Base-by-base conservation (phyloP, 2,113 vertebrate genomes). In the Macrotis lagotis region DNA sequence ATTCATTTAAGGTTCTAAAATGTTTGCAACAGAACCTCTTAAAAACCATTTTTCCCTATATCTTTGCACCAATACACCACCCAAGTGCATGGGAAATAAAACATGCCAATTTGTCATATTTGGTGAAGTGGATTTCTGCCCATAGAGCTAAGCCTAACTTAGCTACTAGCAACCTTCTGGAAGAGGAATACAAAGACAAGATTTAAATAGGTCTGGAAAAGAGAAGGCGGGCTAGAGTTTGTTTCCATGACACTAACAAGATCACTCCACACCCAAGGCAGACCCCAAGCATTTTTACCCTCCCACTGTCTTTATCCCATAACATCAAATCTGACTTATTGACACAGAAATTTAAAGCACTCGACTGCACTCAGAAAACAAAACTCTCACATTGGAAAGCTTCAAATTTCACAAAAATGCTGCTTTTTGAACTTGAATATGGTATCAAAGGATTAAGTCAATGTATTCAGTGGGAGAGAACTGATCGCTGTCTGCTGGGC, bases 1-100 rank as follows among this genome's bases (percentile, higher is more conserved):
- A 91, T 96, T 95, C 66, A 94, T 94, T 97, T 90, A 92, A 44
- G 96, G 94, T 74, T 96, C 89, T 89, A 53, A 22, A 24, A 51
- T 90, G 89, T 9, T 0, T 50, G 16, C 28, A 88, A 88, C 1
- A 31, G 74, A 25, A 93, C 25, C 51, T 88, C 88, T 50, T 91
- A 83, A 94, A 37, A 89, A 89, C 5, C 2, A 2, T 1, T 1
- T 83, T 44, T n/a, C 19, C 66, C 19, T 24, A 44, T 24, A 83
- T 83, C 37, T 22, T 11, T 24, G n/a, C 24, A 19, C 66, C 66
- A 83, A 44, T 89, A 37, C 22, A 51, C n/a, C 28, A 31, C 55
- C 92, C 31, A 94, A 88, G 94, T 6, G 89, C 96, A 90, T 53
- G 96, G 91, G 14, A 94, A 91, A 96, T 25, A 50, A 51, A 92